These are phyloP conservation scores for Hydractinia echinata DNA, from an alignment of 30 jellyfish, hydroid and myxozoan species.

Conservation along the genomic window DNA sequence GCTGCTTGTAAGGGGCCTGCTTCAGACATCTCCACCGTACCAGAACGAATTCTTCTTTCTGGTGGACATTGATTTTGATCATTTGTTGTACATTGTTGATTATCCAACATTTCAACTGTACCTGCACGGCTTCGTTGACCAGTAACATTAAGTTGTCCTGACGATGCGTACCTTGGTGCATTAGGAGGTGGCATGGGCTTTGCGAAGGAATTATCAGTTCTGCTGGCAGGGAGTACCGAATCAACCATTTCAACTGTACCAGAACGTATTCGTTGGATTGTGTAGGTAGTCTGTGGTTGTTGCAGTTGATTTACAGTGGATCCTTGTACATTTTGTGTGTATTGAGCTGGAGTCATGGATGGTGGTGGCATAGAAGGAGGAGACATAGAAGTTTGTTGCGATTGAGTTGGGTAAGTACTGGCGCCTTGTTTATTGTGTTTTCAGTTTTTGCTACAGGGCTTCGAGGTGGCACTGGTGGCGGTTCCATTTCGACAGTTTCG, in stretches of 20 bases:
- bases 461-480: conserved; percentile 28
- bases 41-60: conserved; percentile 33
- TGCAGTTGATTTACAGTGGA: background rate
- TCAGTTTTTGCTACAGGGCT: background rate
- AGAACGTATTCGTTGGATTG: conserved; percentile 27
- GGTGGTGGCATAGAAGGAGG: conserved; percentile 5
- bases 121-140: conserved; percentile 37
- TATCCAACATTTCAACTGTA: conserved; percentile 33
- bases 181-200: conserved; percentile 1
- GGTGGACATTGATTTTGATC: background rate
- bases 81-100: background rate
- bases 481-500: conserved; percentile 24
- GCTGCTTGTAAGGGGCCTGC: conserved; percentile 1
- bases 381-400: background rate
- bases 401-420: too few species aligned
- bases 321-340: background rate
- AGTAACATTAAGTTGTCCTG: background rate
- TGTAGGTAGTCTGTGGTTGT: conserved; percentile 14
- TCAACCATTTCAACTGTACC: conserved; percentile 43
- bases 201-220: background rate
- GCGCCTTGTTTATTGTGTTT: background rate
- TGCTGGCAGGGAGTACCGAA: background rate
- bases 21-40: conserved; percentile 41
- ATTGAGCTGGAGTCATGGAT: background rate
- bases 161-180: background rate